These are phyloP conservation scores for Tympanuchus pallidicinctus DNA, from an alignment of 2,113 vertebrate genomes.

Conservation along the genomic window DNA sequence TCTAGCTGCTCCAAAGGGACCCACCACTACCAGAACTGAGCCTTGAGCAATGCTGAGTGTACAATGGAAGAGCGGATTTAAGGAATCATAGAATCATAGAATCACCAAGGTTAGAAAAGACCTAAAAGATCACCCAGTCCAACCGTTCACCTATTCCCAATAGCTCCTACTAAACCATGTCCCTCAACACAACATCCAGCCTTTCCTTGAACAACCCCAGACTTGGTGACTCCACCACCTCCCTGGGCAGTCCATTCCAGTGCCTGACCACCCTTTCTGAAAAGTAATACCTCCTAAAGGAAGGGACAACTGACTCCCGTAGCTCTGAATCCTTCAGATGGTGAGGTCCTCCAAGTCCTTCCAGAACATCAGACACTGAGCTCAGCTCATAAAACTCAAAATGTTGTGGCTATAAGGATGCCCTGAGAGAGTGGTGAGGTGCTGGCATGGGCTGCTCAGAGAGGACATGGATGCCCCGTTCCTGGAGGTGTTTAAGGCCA, in stretches of 20 bases:
- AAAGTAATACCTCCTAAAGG: not conserved
- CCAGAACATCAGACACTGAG: not conserved
- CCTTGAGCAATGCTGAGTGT: not conserved
- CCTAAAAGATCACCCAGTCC: too few species aligned
- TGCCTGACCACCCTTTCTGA: too few species aligned
- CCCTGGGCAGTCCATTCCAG: too few species aligned
- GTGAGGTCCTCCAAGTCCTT: not conserved
- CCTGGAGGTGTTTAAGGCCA: too few species aligned
- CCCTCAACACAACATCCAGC: too few species aligned
- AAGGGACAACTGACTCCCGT: not conserved
- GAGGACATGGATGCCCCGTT: too few species aligned
- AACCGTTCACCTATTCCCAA: too few species aligned
- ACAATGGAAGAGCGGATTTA: not conserved
- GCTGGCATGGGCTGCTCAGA: too few species aligned
- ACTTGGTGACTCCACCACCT: too few species aligned
- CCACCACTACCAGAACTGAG: not conserved
- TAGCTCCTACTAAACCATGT: too few species aligned
- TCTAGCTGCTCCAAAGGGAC: not conserved
- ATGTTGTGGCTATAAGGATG: not conserved
- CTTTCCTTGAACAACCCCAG: too few species aligned
- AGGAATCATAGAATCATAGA: not conserved
- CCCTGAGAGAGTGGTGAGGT: not conserved
- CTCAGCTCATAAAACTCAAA: not conserved
- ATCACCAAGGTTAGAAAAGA: too few species aligned
- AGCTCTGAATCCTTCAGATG: not conserved